phyloP scores from a whole-genome alignment of 35 echinoderm and acorn worm genomes.

The Heliocidaris erythrogramma region DNA sequence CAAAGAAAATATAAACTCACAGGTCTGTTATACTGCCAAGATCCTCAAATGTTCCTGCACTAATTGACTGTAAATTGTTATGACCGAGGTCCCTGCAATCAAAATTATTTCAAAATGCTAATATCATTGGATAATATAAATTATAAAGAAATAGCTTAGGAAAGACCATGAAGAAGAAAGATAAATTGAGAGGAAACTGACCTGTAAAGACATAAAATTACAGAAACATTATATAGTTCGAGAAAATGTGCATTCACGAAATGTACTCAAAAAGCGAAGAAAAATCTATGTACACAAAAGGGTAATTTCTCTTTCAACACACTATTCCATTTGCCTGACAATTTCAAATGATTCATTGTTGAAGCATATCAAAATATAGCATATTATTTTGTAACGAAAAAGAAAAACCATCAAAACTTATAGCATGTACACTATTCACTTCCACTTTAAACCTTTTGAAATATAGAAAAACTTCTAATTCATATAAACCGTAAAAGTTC shows the following conservation, averaged over 20 bases:
- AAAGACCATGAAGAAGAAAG: neutral
- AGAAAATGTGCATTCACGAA: neutral
- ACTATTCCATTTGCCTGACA: no score
- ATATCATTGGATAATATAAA: neutral
- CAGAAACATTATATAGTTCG: neutral
- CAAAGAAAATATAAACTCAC: neutral
- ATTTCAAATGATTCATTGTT: no score
- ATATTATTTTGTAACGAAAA: no score
- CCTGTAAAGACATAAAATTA: neutral
- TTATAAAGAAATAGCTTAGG: neutral
- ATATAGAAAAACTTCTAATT: no score
- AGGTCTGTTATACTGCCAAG: neutral
- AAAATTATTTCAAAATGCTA: neutral
- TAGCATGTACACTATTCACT: no score
- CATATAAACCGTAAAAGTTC: no score
- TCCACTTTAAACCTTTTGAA: no score
- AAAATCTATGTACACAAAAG: neutral
- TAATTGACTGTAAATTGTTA: neutral
- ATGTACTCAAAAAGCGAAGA: neutral
- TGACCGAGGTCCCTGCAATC: neutral
- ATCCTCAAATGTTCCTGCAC: neutral
- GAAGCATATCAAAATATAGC: no score
- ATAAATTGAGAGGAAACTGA: neutral
- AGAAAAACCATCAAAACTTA: no score
- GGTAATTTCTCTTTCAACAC: no score